Base-by-base conservation (phyloP, 2,113 vertebrate genomes). In the Tragelaphus imberbis region DNA sequence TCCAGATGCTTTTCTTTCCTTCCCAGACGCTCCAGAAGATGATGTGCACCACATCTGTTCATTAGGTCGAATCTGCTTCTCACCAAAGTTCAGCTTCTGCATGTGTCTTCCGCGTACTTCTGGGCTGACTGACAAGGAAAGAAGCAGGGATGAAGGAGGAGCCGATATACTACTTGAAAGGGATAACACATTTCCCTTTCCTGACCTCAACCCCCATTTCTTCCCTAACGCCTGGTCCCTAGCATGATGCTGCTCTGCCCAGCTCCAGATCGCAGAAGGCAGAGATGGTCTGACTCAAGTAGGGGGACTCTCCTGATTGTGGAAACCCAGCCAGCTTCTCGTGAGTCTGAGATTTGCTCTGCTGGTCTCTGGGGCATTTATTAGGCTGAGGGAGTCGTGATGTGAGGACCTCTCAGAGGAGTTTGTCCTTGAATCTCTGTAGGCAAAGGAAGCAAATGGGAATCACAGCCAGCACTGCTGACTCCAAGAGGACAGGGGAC, bases 151-250 rank as follows among this genome's bases (percentile, higher is more conserved):
- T 28, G 40, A 25, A 85, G 4, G 27, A 80, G 3, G 14, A 55
- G 23, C 10, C 58, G 25, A 44, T 5, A n/a, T 3, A 4, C 2
- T 33, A 2, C 28, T 71, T 27, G 40, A 40, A 33, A 71, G 17
- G 1, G 21, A 47, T 12, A 58, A 17, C 10, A 6, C 0, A 0
- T n/a, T 49, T 92, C 19, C 2, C 40, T 82, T 23, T 6, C 23
- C 25, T 79, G 55, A 27, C 59, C 40, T 71, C 44, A 68, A 65
- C 5, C 11, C 1, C 25, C 14, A 7, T 75, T 81, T 81, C 11
- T 33, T 92, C 9, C 2, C 49, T 86, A 58, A 53, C 0, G 6
- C 17, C 28, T 40, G 44, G 30, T 25, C 40, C 23, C 81, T 51
- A 47, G 36, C 27, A 27, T 49, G 9, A 25, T 63, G 25, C 7